Base-by-base conservation (phyloP, 2,113 vertebrate species). In the Fregata magnificens region DNA sequence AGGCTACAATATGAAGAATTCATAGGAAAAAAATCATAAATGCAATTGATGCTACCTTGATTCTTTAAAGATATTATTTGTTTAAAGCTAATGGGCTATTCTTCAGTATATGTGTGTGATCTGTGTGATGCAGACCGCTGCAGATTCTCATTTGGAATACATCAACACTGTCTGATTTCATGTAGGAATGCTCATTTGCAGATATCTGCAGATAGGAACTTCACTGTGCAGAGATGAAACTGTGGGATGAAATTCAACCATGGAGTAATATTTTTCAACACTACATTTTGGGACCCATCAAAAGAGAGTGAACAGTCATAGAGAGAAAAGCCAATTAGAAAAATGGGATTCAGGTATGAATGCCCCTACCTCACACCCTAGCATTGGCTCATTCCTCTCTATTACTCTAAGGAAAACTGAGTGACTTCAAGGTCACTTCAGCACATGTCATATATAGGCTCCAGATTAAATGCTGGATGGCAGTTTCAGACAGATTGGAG, bases 371-470 rank as follows among this genome's bases (percentile, higher is more conserved):
- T 65, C 32, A 25, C 24, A 66, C 17, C 11, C 24, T 31, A 32
- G 24, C 12, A 24, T 34, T 93, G 66, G 13, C 70, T 89, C 25
- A 18, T 40, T 69, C 22, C 32, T 63, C 2, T 56, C 11, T 45
- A 5, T 44, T 85, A 28, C 9, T 71, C 38, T 42, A 42, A 47
- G 56, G 49, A 49, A 90, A 88, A 61, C 25, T 19, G 44, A 42
- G 14, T 56, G 53, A 83, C 59, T 93, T 93, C 50, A 93, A 85
- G 62, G 91, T 90, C n/a, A 7, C 45, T 77, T 91, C 45, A 87
- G 67, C 45, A 58, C 14, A 13, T 52, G 50, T n/a, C 66, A 47
- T 85, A 13, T 16, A 47, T 11, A 81, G 81, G 12, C 45, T 94
- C 21, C 66, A 88, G 74, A 78, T 88, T 55, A 78, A 85, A 70